Evolutionary conservation across 2,888 invertebrate genomes (phyloP), one percentile per base, ranked within the genome.

Genomic region (Chrysina gloriosa): DNA sequence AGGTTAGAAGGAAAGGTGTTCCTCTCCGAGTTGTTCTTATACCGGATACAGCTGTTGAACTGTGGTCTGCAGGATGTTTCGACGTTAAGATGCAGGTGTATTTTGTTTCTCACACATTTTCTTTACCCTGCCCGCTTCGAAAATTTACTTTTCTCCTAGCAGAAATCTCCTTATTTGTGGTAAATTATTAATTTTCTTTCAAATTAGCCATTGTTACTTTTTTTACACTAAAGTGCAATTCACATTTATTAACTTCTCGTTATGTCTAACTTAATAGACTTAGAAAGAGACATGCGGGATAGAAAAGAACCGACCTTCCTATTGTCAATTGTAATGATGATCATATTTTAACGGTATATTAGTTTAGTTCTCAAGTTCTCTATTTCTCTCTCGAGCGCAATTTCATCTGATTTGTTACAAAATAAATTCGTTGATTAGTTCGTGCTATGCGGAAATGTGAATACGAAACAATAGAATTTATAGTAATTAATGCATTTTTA

Each of bases 21-120:
- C 56, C 14, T 39, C 56, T 39, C 56, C 66, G 71, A 58, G 69
- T 58, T 65, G 65, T 52, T 56, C 66, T 65, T 71, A 67, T 69
- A 75, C 83, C 83, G 83, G 83, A 83, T 82, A 83, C 83, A 83
- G 83, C 83, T 83, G 83, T 80, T 74, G 58, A 58, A 72, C 75
- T 77, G 78, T 79, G 78, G 79, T 74, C 76, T 77, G 78, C 80
- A 79, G 79, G 80, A 81, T 79, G 79, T 56, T 47, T 77, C 69
- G 75, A 77, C 75, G 77, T 75, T 58, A 79, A 76, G 78, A 78
- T 79, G 81, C 82, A 83, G 80, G 81, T 81, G 82, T 80, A 78
- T 76, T 77, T 76, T 79, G 77, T 77, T 78, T 79, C 78, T 79
- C 77, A 78, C 67, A 63, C 63, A 48, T 65, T 72, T 74, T 58